Evolutionary conservation across 2,888 invertebrate genomes (phyloP), one percentile per base, ranked within the genome.

Genomic region (Cephus pulcher): DNA sequence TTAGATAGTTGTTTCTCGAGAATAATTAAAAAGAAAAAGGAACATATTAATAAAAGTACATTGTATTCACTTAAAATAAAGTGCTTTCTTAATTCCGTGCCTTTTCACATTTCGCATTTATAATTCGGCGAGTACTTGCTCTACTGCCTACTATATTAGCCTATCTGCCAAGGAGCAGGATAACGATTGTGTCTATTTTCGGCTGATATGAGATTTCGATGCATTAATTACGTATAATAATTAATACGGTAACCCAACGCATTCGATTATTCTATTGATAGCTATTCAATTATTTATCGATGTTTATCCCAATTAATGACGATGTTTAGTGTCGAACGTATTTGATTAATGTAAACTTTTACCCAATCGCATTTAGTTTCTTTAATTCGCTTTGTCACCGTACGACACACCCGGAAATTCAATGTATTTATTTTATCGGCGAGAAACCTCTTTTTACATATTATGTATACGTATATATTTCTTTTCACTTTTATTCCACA

Each of bases 1-100:
- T 86, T 87, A 87, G 87, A 83, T 87, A 87, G 87, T 81, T 82
- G 34, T 35, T 74, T 33, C 35, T 74, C 74, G 40, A 70, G 30
- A 70, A 70, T 70, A 33, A 70, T 70, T 70, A 70, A 70, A 70
- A 70, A 32, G 4, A 70, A 70, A 32, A 70, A 70, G 23, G 30
- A 32, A 70, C 33, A 70, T 12, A 70, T 76, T 81, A 80, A 82
- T 79, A 83, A 83, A 84, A 82, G 73, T 82, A 79, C 79, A 83
- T 79, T 78, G 76, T 82, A 79, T 77, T 40, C 76, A 76, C 75
- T 75, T 77, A 74, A 78, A 82, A 81, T 85, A 81, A 86, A 89
- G 88, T 90, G 88, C 89, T 89, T 88, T 90, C 86, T 89, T 88
- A 87, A 89, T 89, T 89, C 86, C 84, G 88, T 90, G 89, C 88